Evolutionary conservation across 1,140 invertebrate genomes (phyloP), one percentile per base, ranked within the genome.

Genomic region (Zaprionus ghesquierei): DNA sequence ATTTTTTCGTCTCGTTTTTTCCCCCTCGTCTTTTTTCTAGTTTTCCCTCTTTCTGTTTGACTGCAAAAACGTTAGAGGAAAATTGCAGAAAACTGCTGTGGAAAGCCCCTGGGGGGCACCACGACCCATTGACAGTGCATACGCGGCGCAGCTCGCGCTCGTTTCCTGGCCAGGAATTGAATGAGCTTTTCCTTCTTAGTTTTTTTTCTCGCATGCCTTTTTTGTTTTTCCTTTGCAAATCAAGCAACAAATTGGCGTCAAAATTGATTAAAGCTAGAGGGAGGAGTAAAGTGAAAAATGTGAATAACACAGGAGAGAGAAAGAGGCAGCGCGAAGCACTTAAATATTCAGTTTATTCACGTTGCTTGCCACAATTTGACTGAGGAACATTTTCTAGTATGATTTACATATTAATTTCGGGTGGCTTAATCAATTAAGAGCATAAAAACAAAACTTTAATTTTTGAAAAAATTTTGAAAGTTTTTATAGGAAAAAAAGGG

Each of bases 211-310:
- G 15, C 5, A 15, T 18, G 20, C 20, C n/a, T 56, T 33, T 22
- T 41, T 23, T 56, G 50, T 22, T 66, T 69, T 62, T 54, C 29
- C 35, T 68, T 66, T 53, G 33, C 55, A 56, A 74, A 62, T 69
- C 41, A 69, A 51, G 51, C 66, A 69, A 69, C 51, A 74, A 74
- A 69, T 68, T 74, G 71, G 44, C 44, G 71, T 69, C 58, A 59
- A 69, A 74, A 69, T 73, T 73, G 70, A 73, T 73, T 69, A 69
- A 73, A 73, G 31, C 38, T n/a, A n/a, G 29, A 49, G 68, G 56
- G 50, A 55, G 41, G 31, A 41, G 31, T 22, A 18, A 53, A 15
- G n/a, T 41, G n/a, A 41, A 5, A 41, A 15, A 44, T 38, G 6
- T 6, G 10, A 62, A 51, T 41, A 31, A 20, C 15, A 10, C 50